These are phyloP conservation scores for Callopanchax toddi DNA, from an alignment of 2,113 vertebrate genomes.

Conservation along the genomic window DNA sequence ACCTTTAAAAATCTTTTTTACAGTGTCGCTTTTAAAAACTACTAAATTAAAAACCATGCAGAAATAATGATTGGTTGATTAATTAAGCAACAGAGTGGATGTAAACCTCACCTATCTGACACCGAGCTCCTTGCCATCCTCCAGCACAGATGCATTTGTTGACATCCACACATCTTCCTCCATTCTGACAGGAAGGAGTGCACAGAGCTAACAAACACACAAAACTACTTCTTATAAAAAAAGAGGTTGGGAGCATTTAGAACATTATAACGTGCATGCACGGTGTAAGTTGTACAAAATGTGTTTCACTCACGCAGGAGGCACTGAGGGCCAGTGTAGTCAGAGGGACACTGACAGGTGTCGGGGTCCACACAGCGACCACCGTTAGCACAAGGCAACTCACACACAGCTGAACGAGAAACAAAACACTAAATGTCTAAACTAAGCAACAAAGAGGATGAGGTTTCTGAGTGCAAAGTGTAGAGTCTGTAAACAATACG, in stretches of 20 bases:
- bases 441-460: background rate
- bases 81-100: background rate
- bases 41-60: background rate
- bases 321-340: slow-evolving; percentile 82
- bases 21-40: no score
- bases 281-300: slow-evolving; percentile 15
- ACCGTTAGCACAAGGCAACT: slow-evolving; percentile 79
- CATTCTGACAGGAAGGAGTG: slow-evolving; percentile 80
- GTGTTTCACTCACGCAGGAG: slow-evolving; percentile 76
- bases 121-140: slow-evolving; percentile 82
- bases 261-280: background rate
- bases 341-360: slow-evolving; percentile 82
- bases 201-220: slow-evolving; percentile 76
- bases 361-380: slow-evolving; percentile 81
- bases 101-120: slow-evolving; percentile 78
- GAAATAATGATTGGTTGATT: no score
- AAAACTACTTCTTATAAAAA: no score
- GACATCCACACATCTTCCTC: slow-evolving; percentile 82
- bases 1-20: no score
- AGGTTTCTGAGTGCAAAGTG: background rate
- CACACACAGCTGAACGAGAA: slow-evolving; percentile 74
- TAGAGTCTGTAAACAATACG: background rate
- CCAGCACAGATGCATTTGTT: slow-evolving; percentile 80
- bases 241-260: no score
- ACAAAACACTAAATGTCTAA: background rate